Evolutionary conservation across 1,140 invertebrate genomes (phyloP).

Genomic region (Drosophila nasuta): DNA sequence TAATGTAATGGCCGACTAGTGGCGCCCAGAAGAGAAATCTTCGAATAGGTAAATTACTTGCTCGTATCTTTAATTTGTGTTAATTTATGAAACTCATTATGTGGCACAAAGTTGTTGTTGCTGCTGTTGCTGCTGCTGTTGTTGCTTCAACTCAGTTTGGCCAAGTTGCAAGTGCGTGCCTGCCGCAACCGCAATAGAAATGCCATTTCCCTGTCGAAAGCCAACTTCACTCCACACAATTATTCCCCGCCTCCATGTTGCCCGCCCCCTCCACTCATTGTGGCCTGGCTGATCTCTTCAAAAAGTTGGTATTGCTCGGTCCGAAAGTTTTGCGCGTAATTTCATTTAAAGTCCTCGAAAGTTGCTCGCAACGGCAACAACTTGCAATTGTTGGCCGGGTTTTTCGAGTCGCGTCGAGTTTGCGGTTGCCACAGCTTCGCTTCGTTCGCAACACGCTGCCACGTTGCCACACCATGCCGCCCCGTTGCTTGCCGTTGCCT

Average conservation of each 20-base stretch:
- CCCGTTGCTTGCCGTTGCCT: slow-evolving; percentile 25
- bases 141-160: not conserved
- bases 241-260: too few species aligned
- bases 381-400: slow-evolving; percentile 67
- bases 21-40: not conserved
- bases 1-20: slow-evolving; percentile 4
- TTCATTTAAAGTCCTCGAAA: slow-evolving; percentile 82
- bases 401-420: slow-evolving; percentile 42
- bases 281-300: slow-evolving; percentile 64
- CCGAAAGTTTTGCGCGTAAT: slow-evolving; percentile 78
- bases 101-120: slow-evolving; percentile 24
- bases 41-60: slow-evolving; percentile 53
- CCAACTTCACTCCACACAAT: not conserved
- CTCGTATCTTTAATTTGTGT: slow-evolving; percentile 76
- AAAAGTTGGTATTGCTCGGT: slow-evolving; percentile 60
- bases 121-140: not conserved
- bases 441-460: not conserved
- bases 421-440: slow-evolving; percentile 41
- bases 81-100: slow-evolving; percentile 82
- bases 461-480: not conserved
- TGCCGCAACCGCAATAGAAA: slow-evolving; percentile 46
- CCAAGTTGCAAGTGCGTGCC: slow-evolving; percentile 61
- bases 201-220: slow-evolving; percentile 30
- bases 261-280: not conserved
- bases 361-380: slow-evolving; percentile 60